These are phyloP conservation scores for Petrocephalus sullivani DNA, from an alignment of 2,797 vertebrate genomes.

Conservation along the genomic window DNA sequence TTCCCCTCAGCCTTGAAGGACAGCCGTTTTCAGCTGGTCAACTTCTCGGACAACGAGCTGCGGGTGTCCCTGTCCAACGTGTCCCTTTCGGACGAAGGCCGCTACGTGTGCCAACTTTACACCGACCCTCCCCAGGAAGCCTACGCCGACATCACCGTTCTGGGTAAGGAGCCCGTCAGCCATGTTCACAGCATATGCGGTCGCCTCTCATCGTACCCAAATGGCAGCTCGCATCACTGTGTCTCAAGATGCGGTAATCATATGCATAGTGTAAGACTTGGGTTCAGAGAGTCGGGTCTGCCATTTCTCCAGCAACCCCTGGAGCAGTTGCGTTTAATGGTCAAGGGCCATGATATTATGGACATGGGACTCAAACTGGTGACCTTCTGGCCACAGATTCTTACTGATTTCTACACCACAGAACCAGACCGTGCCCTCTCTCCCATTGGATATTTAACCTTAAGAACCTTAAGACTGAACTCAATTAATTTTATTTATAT, in stretches of 20 bases:
- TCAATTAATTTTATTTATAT: background rate
- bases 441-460: background rate
- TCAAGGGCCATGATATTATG: background rate
- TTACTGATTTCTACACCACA: background rate
- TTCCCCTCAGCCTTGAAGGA: constrained; percentile 81
- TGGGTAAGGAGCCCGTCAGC: constrained; percentile 61
- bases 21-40: constrained; percentile 94
- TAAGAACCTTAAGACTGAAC: background rate
- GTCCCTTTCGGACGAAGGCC: constrained; percentile 89
- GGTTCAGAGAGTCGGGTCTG: background rate
- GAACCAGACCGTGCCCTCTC: background rate
- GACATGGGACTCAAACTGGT: background rate
- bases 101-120: constrained; percentile 97
- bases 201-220: background rate
- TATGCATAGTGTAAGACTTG: background rate
- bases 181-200: no score
- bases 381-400: background rate
- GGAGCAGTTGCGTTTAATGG: background rate
- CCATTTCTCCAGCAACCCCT: background rate
- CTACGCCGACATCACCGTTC: constrained; percentile 89
- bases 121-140: constrained; percentile 96
- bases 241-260: background rate
- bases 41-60: constrained; percentile 97
- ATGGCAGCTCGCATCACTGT: background rate
- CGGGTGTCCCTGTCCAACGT: constrained; percentile 93